These are phyloP conservation scores for Mythimna albipuncta DNA, from an alignment of 2,888 invertebrate species.

Conservation along the genomic window DNA sequence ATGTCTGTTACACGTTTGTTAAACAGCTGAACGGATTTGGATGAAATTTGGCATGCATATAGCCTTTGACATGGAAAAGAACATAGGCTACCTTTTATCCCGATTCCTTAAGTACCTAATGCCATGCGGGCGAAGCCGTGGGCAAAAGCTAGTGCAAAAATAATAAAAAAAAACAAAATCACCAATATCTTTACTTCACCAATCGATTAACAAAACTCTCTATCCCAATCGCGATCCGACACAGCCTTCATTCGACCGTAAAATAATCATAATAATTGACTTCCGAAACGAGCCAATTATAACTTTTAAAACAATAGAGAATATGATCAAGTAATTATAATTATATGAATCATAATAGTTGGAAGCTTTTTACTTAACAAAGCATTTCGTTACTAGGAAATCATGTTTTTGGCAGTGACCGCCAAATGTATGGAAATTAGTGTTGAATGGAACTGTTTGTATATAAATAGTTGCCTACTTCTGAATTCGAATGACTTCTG, in stretches of 20 bases:
- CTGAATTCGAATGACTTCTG: constrained; percentile 21
- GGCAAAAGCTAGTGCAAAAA: no score
- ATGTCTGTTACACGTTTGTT: no score
- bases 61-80: no score
- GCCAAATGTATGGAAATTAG: constrained; percentile 43
- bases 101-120: no score
- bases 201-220: constrained; percentile 1
- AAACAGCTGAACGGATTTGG: no score
- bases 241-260: constrained; percentile 40
- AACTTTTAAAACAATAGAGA: constrained; percentile 42
- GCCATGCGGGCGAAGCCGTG: no score
- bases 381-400: constrained; percentile 56
- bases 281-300: constrained; percentile 50
- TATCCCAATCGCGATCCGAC: constrained; percentile 1
- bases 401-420: constrained; percentile 53
- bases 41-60: no score
- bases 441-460: constrained; percentile 12
- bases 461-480: constrained; percentile 20
- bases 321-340: constrained; percentile 34
- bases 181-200: neutral
- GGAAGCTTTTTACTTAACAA: constrained; percentile 48
- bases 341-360: constrained; percentile 21
- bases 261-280: constrained; percentile 42
- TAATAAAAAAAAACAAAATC: no score
- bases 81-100: no score